Conservation (phyloP, 1,140 invertebrate genomes). For the Daktulosphaira vitifoliae region DNA sequence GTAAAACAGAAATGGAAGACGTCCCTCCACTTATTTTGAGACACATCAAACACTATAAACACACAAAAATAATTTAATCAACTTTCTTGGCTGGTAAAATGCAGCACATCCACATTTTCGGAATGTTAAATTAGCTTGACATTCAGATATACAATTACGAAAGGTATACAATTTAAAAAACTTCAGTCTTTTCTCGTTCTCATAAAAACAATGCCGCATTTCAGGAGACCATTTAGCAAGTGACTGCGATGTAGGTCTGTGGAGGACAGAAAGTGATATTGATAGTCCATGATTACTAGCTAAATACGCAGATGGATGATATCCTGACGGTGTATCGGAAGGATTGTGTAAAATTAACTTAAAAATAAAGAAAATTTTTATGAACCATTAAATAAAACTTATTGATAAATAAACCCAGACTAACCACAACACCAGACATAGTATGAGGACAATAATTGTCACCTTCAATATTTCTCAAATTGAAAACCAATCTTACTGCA, state of each 20-base stretch:
- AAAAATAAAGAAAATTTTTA: too few relatives aligned
- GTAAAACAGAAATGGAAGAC: too few relatives aligned
- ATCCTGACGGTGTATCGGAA: constrained; percentile 20
- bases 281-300: background rate
- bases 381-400: too few relatives aligned
- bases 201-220: constrained; percentile 49
- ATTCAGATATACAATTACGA: constrained; percentile 44
- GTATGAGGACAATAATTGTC: constrained; percentile 7
- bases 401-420: too few relatives aligned
- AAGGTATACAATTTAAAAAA: constrained; percentile 51
- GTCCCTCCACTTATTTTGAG: too few relatives aligned
- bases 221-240: constrained; percentile 33
- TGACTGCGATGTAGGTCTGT: background rate
- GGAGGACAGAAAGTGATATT: background rate
- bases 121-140: constrained; percentile 41
- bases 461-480: background rate
- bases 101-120: constrained; percentile 32
- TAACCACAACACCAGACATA: constrained; percentile 28
- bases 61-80: too few relatives aligned
- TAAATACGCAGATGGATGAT: constrained; percentile 1
- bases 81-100: constrained; percentile 36
- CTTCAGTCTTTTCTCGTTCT: constrained; percentile 51
- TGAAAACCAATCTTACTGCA: constrained; percentile 17
- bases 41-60: too few relatives aligned
- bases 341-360: constrained; percentile 36